These are phyloP conservation scores for Artemisiospiza belli DNA, from an alignment of 2,113 vertebrate species.

Conservation along the genomic window DNA sequence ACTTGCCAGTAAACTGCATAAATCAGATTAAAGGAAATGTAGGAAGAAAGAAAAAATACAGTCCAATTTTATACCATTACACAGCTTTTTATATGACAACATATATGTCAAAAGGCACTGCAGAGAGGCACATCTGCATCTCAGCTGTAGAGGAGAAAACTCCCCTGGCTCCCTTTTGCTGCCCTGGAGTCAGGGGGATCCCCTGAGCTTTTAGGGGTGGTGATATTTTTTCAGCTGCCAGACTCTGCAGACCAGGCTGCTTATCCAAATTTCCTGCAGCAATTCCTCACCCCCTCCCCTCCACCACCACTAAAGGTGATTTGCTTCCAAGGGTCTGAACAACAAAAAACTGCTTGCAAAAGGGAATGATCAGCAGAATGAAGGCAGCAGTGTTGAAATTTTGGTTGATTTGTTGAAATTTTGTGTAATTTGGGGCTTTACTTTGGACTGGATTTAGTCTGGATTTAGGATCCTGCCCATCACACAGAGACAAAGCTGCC, in stretches of 20 bases:
- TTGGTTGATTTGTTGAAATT: background rate
- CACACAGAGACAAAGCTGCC: background rate
- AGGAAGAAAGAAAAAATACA: background rate
- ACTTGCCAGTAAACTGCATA: background rate
- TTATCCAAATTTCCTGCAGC: background rate
- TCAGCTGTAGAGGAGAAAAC: background rate
- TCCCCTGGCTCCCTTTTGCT: background rate
- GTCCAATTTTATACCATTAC: background rate
- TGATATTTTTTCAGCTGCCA: background rate
- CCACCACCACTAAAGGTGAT: background rate
- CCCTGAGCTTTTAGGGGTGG: no score
- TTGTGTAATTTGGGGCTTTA: background rate
- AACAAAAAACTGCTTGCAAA: background rate
- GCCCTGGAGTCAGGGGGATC: background rate
- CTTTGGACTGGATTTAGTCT: background rate
- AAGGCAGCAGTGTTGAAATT: background rate
- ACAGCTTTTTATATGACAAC: background rate
- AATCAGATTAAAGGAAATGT: background rate
- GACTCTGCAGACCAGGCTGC: background rate
- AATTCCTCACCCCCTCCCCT: background rate
- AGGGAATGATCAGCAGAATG: background rate
- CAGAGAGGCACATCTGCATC: background rate
- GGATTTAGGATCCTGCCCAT: background rate
- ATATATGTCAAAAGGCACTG: background rate
- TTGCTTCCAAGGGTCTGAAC: background rate